A percentile compares a stretch with the other conserved stretches of the same genome.
Conservation (phyloP, 2,797 vertebrate species). For the Chelon auratus region DNA sequence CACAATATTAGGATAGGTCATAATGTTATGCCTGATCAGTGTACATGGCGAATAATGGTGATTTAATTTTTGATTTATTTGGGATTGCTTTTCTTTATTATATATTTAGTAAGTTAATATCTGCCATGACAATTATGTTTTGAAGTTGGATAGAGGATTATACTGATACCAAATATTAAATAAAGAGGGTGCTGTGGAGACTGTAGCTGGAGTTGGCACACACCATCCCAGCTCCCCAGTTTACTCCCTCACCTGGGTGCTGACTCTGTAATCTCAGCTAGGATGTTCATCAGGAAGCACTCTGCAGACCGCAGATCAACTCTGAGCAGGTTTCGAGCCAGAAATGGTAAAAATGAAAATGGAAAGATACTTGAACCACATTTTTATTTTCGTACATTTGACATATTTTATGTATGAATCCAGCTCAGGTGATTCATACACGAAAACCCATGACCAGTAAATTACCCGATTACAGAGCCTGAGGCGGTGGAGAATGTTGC, state of each 20-base stretch:
- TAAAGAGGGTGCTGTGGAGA: background rate
- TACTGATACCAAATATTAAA: background rate
- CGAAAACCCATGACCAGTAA: conserved; percentile 2
- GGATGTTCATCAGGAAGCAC: conserved; percentile 8
- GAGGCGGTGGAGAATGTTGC: conserved; percentile 33
- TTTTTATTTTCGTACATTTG: background rate
- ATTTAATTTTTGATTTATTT: background rate
- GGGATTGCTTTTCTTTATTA: background rate
- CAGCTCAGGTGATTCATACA: background rate
- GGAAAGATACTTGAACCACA: too few species aligned
- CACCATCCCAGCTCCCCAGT: background rate
- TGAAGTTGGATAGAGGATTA: conserved; percentile 4
- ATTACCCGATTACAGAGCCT: conserved; percentile 19
- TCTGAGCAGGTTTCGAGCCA: background rate
- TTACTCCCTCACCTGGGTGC: background rate
- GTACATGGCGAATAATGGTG: too few species aligned
- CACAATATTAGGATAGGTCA: too few species aligned
- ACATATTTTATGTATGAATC: background rate
- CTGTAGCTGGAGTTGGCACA: conserved; percentile 1
- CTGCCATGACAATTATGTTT: conserved; percentile 14
- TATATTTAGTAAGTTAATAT: conserved; percentile 18
- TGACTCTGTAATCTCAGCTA: conserved; percentile 2
- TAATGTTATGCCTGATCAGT: too few species aligned
- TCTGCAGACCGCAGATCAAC: background rate
- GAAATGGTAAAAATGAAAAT: background rate